Percentiles rank a stretch among this genome's conserved stretches.
These are phyloP conservation scores for Saccopteryx bilineata DNA, from an alignment of 2,113 vertebrate genomes.

Conservation along the genomic window DNA sequence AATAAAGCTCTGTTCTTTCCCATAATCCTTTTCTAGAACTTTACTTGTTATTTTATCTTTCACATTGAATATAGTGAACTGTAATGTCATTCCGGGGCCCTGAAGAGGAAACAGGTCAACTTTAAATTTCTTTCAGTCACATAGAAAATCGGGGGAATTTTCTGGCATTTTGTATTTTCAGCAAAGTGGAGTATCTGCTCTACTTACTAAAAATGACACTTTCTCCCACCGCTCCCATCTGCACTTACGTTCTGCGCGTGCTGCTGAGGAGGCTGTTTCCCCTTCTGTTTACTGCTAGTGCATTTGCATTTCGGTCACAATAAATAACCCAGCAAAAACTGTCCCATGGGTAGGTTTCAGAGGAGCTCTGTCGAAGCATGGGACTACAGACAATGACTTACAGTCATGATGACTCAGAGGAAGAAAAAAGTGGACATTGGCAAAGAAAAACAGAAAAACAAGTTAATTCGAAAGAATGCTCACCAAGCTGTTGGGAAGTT, in stretches of 20 bases:
- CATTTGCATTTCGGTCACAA: slow-evolving; percentile 79
- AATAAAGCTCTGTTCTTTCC: neutral
- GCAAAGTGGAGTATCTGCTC: slow-evolving; percentile 78
- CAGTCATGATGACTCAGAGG: neutral
- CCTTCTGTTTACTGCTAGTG: slow-evolving; percentile 74
- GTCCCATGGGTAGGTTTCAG: slow-evolving; percentile 64
- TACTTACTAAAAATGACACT: slow-evolving; percentile 76
- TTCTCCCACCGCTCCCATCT: slow-evolving; percentile 55
- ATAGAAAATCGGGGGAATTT: slow-evolving; percentile 68
- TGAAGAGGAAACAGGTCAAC: slow-evolving; percentile 78
- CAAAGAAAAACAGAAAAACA: neutral
- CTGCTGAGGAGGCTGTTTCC: slow-evolving; percentile 75
- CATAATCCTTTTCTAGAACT: neutral
- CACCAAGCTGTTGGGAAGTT: neutral
- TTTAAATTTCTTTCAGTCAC: slow-evolving; percentile 78
- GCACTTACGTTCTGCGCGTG: slow-evolving; percentile 63
- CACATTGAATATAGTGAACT: neutral
- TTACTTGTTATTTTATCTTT: neutral
- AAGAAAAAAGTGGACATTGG: neutral
- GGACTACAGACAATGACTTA: slow-evolving; percentile 18
- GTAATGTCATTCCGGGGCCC: slow-evolving; percentile 71
- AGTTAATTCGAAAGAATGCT: slow-evolving; percentile 6
- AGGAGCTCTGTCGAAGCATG: slow-evolving; percentile 20
- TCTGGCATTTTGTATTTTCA: slow-evolving; percentile 55
- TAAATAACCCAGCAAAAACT: slow-evolving; percentile 78